Base-by-base conservation (phyloP, 2,113 vertebrate genomes). In the Amblyopsis rosae region DNA sequence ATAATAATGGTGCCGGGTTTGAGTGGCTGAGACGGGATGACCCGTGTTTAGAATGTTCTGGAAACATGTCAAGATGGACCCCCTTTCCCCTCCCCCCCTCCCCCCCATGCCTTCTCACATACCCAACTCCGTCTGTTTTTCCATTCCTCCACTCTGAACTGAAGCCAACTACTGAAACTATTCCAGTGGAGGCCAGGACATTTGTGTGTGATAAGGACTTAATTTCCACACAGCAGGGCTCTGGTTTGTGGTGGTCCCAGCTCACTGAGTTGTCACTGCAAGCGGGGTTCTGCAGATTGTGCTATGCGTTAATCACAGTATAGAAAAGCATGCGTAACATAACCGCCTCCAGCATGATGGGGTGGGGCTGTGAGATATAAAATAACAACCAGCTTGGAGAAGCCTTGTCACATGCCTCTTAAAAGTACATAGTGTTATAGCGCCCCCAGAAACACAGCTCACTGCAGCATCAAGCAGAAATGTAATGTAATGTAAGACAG, bases 111-210 rank as follows among this genome's bases (percentile, higher is more conserved):
- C 51, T 11, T 41, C 35, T 5, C 35, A 41, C 7, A 5, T 41
- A 41, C 35, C 35, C 35, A 41, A 5, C 35, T 41, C 35, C 35
- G 1, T 41, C 1, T 41, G 35, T 41, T 41, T 41, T 41, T 41
- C 6, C 26, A n/a, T 13, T 15, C 47, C 59, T 33, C 12, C 50
- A 48, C 19, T 73, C 26, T 62, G 47, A 49, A 69, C 54, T 4
- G 15, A 70, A 62, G 59, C 58, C 58, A 67, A 48, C 54, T 72
- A 79, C 61, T 67, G 19, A 64, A 73, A 67, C 62, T 11, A 58
- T 71, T 72, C 55, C 67, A 61, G 66, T 67, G 45, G 62, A 56
- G 47, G 49, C 58, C 32, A 60, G 65, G 76, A 72, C 69, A 50
- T 0, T 65, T 86, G 8, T 12, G 3, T 33, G 7, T 41, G 35